Evolutionary conservation across 1,140 invertebrate species (phyloP), one percentile per base, ranked within the genome.

Genomic region (Calephelis virginiensis): DNA sequence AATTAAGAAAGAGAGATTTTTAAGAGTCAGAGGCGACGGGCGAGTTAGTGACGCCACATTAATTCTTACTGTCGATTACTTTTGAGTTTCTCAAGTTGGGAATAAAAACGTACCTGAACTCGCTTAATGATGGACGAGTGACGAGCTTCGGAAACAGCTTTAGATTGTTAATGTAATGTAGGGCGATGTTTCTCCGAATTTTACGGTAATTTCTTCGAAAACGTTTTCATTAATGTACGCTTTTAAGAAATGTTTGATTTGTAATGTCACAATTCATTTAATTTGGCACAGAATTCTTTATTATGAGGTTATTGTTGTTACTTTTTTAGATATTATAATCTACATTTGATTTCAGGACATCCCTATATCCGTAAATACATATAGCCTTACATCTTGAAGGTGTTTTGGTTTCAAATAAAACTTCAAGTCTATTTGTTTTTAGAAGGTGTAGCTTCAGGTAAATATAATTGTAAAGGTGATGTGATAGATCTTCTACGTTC

Each of bases 31-130:
- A 78, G 82, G 74, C 81, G 79, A 79, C 78, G 71, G 75, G 63
- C 80, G 79, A 86, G 85, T 90, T 88, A 90, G 84, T 85, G 85
- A 77, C 85, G 85, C 80, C 83, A 90, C 87, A 90, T 90, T 90
- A 85, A 88, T 90, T 85, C 78, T 70, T 69, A 69, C 75, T 80
- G 81, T 83, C 85, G 83, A 86, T 87, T 84, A 80, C 85, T 76
- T 67, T 64, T 61, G 50, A 68, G 49, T 68, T 74, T 67, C 45
- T 40, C 60, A 48, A 68, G 62, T 40, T 43, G 56, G 67, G 74
- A 73, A 75, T 73, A 77, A 77, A 77, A 80, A 75, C 62, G 67
- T 74, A 82, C 80, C 81, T 83, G 80, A 75, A 76, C 74, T 66
- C 72, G 61, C 56, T 66, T 73, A 76, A 75, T 72, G 74, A 75